Evolutionary conservation across 2,113 vertebrate genomes (phyloP), one percentile per base, ranked within the genome.

Genomic region (Panthera tigris): DNA sequence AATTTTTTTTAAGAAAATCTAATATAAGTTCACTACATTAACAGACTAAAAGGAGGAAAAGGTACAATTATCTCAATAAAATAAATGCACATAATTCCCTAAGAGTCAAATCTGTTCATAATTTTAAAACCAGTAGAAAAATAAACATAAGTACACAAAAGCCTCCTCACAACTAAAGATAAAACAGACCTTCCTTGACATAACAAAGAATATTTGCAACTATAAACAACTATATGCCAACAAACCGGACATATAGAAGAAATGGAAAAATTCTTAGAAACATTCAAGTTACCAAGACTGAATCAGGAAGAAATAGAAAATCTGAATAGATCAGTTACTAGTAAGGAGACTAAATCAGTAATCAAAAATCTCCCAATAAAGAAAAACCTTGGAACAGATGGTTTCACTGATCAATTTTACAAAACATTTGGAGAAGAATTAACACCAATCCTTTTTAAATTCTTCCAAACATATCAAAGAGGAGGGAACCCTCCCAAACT

Each of bases 91-190:
- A 92, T 68, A 94, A 92, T 87, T 83, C 27, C 45, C 94, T 41
- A 79, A 96, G 78, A 85, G 36, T 45, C 33, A 71, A 74, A 86
- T 57, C 5, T 7, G 61, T 19, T 71, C 48, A 52, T 82, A 11
- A 92, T 83, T 92, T 92, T n/a, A 87, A 97, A 96, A 63, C 11
- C 10, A 95, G 45, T 57, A 74, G 55, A 63, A 85, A 79, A 57
- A 45, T 12, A 84, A 74, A 84, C 18, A 86, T 21, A 65, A 39
- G 19, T 45, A 66, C 41, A 71, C 50, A 83, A 19, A n/a, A 2
- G 3, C 14, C 16, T 80, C 55, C 69, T 87, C 36, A 68, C 52
- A 93, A 94, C 25, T 4, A 82, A 71, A 21, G 13, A 23, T 45
- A 55, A 57, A 63, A 89, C 3, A 88, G 55, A 71, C 23, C 45